Base-by-base conservation (phyloP, 2,113 vertebrate species). In the Pluvialis apricaria region DNA sequence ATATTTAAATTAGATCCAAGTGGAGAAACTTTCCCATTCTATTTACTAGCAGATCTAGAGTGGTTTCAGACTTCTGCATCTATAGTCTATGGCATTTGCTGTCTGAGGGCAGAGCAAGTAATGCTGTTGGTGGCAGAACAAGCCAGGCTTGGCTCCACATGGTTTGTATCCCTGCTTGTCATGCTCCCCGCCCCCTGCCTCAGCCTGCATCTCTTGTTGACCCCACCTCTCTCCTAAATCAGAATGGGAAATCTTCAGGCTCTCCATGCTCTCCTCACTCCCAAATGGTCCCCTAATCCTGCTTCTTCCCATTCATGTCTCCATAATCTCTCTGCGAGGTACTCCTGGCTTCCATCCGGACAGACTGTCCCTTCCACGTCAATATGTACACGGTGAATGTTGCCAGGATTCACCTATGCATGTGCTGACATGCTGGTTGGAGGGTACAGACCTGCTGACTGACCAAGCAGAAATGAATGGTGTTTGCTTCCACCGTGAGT, bases 101-200 rank as follows among this genome's bases (percentile, higher is more conserved):
- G 1, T 26, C 32, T 44, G 40, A 72, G 21, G 15, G 19, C 49
- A 92, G 29, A 76, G 20, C 17, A 84, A 75, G 15, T 13, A 51
- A 42, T 8, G 13, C 21, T 62, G 32, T 16, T 13, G 4, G 3
- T 60, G 57, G 36, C 1, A 62, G 40, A 70, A 75, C 5, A 36
- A n/a, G 21, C 0, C 0, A 93, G n/a, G 20, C 32, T 60, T 86
- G 69, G 4, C 9, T 90, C 11, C 3, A 1, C 1, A 0, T 18
- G 5, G 26, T 18, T 89, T 1, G 1, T 40, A 40, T 34, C 32
- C 25, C 32, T 47, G 12, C 18, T 65, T 10, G 6, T 75, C 38
- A 12, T 9, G 20, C 45, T 45, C 45, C 45, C 45, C n/a, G n/a
- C n/a, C n/a, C 44, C 16, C 45, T 19, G 45, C n/a, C n/a, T n/a